Percentiles rank a stretch among this genome's conserved stretches.
Evolutionary conservation across 2,797 vertebrate genomes (phyloP).

Genomic region (Yasuhikotakia modesta): DNA sequence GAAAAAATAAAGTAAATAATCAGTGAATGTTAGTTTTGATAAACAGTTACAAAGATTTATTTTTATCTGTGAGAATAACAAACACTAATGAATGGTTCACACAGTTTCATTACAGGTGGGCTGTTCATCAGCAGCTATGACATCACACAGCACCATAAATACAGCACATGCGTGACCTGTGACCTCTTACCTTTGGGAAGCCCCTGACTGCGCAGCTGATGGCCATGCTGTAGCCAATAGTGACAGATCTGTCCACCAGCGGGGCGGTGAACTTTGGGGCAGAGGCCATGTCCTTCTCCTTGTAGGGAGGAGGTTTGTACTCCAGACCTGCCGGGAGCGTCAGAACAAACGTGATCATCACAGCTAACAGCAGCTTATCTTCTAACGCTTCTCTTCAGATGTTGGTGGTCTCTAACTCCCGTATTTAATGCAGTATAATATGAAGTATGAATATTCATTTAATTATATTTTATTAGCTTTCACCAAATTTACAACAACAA

Average conservation of each 20-base stretch:
- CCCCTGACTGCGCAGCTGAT: constrained; percentile 87
- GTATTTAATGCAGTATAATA: background rate
- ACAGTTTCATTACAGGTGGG: too few relatives aligned
- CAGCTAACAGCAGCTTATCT: background rate
- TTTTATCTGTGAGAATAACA: too few relatives aligned
- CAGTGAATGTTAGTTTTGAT: too few relatives aligned
- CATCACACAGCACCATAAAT: too few relatives aligned
- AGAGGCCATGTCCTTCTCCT: constrained; percentile 82
- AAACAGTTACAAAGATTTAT: too few relatives aligned
- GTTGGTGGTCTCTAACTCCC: background rate
- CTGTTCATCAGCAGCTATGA: too few relatives aligned
- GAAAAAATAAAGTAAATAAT: too few relatives aligned
- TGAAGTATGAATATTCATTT: too few relatives aligned
- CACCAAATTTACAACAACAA: background rate
- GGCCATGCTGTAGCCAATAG: constrained; percentile 85
- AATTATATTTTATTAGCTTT: too few relatives aligned
- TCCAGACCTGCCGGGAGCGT: too few relatives aligned
- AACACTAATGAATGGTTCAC: too few relatives aligned
- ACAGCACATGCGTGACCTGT: background rate
- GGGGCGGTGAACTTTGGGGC: constrained; percentile 86
- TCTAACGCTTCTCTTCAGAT: background rate
- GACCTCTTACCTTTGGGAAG: constrained; percentile 79
- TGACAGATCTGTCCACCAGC: constrained; percentile 80
- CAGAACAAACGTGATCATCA: too few relatives aligned
- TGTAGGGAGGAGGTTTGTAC: constrained; percentile 69